phyloP scores from a whole-genome alignment of 2,888 invertebrate species.

The Microctonus brassicae region DNA sequence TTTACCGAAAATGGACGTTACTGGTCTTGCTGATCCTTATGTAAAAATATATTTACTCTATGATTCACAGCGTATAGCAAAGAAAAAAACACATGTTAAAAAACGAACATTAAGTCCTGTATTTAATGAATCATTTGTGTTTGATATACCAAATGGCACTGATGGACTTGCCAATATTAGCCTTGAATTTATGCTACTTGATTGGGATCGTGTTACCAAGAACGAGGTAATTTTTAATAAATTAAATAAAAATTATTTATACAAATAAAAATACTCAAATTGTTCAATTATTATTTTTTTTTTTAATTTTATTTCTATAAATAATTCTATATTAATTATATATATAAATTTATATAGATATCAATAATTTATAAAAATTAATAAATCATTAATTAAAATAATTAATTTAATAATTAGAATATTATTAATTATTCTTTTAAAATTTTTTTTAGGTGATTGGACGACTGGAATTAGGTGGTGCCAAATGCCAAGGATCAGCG shows the following conservation, averaged over 20 bases:
- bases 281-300: too few species aligned
- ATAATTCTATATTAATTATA: too few species aligned
- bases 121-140: conserved; percentile 98
- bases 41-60: conserved; percentile 97
- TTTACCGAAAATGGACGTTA: conserved; percentile 98
- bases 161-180: conserved; percentile 86
- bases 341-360: too few species aligned
- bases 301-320: too few species aligned
- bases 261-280: not conserved
- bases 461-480: conserved; percentile 90
- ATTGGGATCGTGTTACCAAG: conserved; percentile 98
- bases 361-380: too few species aligned
- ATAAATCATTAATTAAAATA: not conserved
- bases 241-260: conserved; percentile 67
- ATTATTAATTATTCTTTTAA: too few species aligned
- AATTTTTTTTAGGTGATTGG: conserved; percentile 92
- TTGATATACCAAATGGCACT: conserved; percentile 89
- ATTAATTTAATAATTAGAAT: too few species aligned
- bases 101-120: conserved; percentile 97
- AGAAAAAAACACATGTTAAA: conserved; percentile 99
- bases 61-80: conserved; percentile 97
- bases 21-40: conserved; percentile 96
- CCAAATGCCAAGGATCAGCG: conserved; percentile 84
- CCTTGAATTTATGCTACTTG: conserved; percentile 89
- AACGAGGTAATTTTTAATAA: conserved; percentile 80